Percentiles rank a stretch among this genome's conserved stretches.
Conservation (phyloP, 2,888 invertebrate species). For the Trissolcus japonicus region DNA sequence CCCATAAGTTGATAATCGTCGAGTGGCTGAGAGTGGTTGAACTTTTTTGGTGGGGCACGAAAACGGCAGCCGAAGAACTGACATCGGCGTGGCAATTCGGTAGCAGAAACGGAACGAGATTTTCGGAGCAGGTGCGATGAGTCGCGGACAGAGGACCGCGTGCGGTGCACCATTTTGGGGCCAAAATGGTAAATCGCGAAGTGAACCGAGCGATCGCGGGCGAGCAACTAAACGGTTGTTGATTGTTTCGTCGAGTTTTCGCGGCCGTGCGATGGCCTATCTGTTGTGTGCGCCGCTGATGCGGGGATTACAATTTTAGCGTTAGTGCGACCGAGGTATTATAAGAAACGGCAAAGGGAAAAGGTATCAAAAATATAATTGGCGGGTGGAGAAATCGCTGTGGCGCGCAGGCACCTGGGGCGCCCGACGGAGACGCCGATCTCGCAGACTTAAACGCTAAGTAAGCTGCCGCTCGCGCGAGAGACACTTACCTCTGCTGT, state of each 20-base stretch:
- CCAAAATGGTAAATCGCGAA: constrained; percentile 47
- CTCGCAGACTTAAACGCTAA: constrained; percentile 36
- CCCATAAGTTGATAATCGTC: too few species aligned
- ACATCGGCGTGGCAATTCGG: not conserved
- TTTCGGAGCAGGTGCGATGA: too few species aligned
- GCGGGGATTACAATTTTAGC: constrained; percentile 60
- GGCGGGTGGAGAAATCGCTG: constrained; percentile 40
- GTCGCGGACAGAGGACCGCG: not conserved
- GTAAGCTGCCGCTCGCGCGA: constrained; percentile 22
- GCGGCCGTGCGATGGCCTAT: constrained; percentile 54
- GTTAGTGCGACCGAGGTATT: constrained; percentile 63
- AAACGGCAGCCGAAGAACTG: not conserved
- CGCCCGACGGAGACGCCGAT: constrained; percentile 43
- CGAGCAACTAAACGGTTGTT: constrained; percentile 63
- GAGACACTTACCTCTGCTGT: constrained; percentile 76
- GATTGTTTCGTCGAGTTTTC: constrained; percentile 23
- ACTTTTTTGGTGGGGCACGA: not conserved
- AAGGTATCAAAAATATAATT: constrained; percentile 76
- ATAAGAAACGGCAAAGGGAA: constrained; percentile 70
- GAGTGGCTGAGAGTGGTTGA: too few species aligned
- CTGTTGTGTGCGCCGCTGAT: constrained; percentile 39
- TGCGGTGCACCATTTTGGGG: not conserved
- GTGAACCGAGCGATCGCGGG: constrained; percentile 60
- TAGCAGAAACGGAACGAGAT: too few species aligned
- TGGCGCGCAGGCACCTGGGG: constrained; percentile 51